Conservation (phyloP, 2,113 vertebrate genomes). For the Bothrops jararaca region DNA sequence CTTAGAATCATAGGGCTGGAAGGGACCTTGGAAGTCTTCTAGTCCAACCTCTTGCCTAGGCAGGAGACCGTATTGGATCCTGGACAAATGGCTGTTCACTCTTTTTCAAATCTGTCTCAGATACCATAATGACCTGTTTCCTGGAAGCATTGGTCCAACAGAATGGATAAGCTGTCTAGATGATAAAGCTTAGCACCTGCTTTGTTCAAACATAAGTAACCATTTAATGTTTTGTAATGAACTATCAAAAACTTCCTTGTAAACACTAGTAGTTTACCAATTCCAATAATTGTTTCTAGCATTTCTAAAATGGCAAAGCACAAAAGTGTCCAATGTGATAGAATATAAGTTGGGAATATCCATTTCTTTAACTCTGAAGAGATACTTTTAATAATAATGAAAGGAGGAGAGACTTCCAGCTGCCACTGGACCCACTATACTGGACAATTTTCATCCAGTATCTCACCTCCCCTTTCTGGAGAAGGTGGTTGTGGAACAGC, state of each 20-base stretch:
- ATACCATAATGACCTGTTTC: not conserved
- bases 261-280: not conserved
- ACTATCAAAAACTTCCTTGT: not conserved
- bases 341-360: not conserved
- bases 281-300: not conserved
- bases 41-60: not conserved
- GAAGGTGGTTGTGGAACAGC: too few relatives aligned
- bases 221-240: not conserved
- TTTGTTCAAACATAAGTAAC: not conserved
- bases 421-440: not conserved
- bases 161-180: too few relatives aligned
- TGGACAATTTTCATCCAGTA: too few relatives aligned
- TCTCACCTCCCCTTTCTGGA: too few relatives aligned
- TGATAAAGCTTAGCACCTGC: not conserved
- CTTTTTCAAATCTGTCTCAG: not conserved
- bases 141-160: not conserved
- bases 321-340: not conserved
- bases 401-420: not conserved
- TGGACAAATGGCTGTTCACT: not conserved
- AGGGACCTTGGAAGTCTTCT: not conserved
- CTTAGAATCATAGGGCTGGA: not conserved
- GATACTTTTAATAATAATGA: not conserved
- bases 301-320: not conserved
- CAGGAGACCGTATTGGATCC: not conserved
- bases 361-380: not conserved